These are phyloP conservation scores for Gobionotothen gibberifrons DNA, from an alignment of 2,797 vertebrate genomes.

Conservation along the genomic window DNA sequence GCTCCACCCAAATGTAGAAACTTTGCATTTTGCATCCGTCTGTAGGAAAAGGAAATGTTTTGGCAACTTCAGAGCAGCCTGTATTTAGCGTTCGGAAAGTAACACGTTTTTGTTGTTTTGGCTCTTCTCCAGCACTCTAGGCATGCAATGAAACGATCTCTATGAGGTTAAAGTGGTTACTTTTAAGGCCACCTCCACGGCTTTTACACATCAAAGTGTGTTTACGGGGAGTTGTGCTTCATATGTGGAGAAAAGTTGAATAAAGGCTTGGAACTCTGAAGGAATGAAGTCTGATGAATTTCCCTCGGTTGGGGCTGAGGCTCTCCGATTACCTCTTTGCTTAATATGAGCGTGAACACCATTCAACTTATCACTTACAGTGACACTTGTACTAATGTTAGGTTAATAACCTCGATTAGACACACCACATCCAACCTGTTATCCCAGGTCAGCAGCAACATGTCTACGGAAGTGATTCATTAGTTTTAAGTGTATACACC, in stretches of 20 bases:
- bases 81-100: conserved; percentile 43
- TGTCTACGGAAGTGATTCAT: conserved; percentile 37
- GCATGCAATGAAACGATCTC: conserved; percentile 18
- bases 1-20: conserved; percentile 42
- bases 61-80: conserved; percentile 34
- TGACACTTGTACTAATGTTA: background rate
- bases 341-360: background rate
- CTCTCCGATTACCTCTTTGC: background rate
- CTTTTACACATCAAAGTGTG: conserved; percentile 34
- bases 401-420: background rate
- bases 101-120: conserved; percentile 36
- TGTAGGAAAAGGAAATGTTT: conserved; percentile 40
- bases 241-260: background rate
- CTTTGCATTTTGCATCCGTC: conserved; percentile 11
- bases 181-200: conserved; percentile 16
- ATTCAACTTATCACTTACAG: background rate
- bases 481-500: conserved; percentile 21
- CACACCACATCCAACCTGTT: conserved; percentile 12
- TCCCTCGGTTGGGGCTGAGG: background rate
- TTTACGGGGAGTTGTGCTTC: conserved; percentile 5
- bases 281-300: conserved; percentile 8
- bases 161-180: conserved; percentile 29
- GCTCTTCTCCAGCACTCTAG: conserved; percentile 13
- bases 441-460: conserved; percentile 20
- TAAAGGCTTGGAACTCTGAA: background rate